Evolutionary conservation across 1,140 invertebrate genomes (phyloP).

Genomic region (Bursaphelenchus mucronatus): DNA sequence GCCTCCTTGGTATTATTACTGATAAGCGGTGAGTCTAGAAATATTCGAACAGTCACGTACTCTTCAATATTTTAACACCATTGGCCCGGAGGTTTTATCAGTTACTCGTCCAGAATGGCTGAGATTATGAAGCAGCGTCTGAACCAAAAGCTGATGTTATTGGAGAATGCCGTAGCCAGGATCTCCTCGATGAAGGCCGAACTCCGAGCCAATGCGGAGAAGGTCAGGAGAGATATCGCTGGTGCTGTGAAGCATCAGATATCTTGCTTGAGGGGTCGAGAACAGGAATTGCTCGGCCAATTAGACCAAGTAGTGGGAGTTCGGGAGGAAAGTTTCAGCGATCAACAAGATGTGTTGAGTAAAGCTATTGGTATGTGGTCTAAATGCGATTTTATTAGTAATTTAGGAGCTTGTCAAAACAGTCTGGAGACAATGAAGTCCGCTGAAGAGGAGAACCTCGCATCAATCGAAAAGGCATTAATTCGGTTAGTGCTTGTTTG

Average conservation of each 20-base stretch:
- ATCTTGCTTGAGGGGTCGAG: conserved; percentile 10
- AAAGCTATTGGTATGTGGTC: conserved; percentile 20
- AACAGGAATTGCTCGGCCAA: conserved; percentile 7
- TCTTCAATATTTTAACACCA: too few species aligned
- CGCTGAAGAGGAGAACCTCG: not conserved
- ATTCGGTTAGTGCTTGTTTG: conserved; percentile 2
- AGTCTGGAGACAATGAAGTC: conserved; percentile 1
- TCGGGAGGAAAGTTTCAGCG: not conserved
- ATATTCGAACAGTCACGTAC: too few species aligned
- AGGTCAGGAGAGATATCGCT: conserved; percentile 3
- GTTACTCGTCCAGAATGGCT: not conserved
- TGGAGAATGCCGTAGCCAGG: conserved; percentile 5
- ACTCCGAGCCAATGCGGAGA: conserved; percentile 1
- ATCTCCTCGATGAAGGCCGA: conserved; percentile 1
- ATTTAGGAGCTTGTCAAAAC: conserved; percentile 7
- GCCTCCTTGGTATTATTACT: too few species aligned
- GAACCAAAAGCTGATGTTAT: conserved; percentile 7
- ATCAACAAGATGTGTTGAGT: conserved; percentile 6
- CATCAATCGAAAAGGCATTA: conserved; percentile 5
- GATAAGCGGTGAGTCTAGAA: too few species aligned
- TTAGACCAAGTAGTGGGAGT: not conserved
- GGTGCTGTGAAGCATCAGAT: conserved; percentile 12
- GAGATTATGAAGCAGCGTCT: conserved; percentile 8
- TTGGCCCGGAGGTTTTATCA: not conserved
- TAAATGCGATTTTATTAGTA: not conserved